phyloP scores from a whole-genome alignment of 2,113 vertebrate genomes.

The Nannospalax galili region DNA sequence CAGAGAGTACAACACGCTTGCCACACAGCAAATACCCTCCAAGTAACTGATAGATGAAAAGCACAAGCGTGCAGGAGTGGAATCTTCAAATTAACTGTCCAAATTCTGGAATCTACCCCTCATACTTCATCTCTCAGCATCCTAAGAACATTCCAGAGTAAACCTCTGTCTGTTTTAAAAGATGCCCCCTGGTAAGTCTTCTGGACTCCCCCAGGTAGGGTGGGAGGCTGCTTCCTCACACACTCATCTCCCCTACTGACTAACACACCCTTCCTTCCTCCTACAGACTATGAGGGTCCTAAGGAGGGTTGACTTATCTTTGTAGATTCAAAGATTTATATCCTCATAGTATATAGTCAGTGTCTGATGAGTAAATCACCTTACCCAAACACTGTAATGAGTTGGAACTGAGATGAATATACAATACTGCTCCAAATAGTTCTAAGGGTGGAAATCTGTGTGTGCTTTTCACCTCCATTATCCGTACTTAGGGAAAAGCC shows the following conservation, averaged over 20 bases:
- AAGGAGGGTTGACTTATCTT: neutral
- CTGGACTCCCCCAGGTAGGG: neutral
- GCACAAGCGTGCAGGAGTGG: neutral
- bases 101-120: neutral
- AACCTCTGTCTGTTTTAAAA: neutral
- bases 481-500: neutral
- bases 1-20: neutral
- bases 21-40: neutral
- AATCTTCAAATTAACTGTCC: neutral
- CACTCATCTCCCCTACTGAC: neutral
- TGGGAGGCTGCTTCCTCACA: neutral
- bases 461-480: neutral
- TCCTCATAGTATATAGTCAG: neutral
- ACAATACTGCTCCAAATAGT: neutral
- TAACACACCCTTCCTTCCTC: fast-evolving
- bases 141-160: neutral
- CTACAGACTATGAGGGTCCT: neutral
- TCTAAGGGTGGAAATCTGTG: neutral
- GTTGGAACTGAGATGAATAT: neutral
- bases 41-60: neutral
- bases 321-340: neutral
- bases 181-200: too few relatives aligned
- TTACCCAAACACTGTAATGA: neutral
- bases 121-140: neutral
- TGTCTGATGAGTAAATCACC: neutral